Evolutionary conservation across 2,113 vertebrate species (phyloP).

Genomic region (Rhodinocichla rosea): DNA sequence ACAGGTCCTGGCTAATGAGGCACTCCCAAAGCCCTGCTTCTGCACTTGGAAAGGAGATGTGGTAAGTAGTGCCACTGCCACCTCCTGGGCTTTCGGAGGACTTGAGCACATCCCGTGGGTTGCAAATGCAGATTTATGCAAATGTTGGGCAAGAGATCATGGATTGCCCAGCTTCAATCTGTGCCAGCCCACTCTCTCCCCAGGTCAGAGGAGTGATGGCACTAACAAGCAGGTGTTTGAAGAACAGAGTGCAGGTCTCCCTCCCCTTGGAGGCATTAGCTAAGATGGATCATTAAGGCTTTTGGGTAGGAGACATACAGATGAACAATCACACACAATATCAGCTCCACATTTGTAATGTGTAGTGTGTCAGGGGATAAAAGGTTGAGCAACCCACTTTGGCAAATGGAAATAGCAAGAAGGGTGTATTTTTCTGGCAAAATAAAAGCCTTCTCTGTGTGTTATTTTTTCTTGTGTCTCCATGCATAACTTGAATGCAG

Average conservation of each 20-base stretch:
- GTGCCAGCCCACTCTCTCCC: not conserved
- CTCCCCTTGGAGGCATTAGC: not conserved
- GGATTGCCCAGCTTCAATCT: not conserved
- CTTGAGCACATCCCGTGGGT: not conserved
- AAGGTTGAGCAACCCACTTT: not conserved
- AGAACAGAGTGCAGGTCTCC: not conserved
- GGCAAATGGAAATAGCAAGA: not conserved
- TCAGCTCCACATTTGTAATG: not conserved
- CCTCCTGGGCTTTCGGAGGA: constrained; percentile 15
- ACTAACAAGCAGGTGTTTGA: not conserved
- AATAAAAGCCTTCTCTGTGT: not conserved
- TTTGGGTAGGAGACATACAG: not conserved
- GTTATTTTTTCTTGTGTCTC: not conserved
- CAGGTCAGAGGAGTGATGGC: not conserved
- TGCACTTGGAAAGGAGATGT: not conserved
- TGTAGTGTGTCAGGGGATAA: not conserved
- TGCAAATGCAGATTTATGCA: not conserved
- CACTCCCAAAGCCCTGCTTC: not conserved
- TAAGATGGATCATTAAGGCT: not conserved
- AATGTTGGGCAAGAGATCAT: not conserved
- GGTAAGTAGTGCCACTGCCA: constrained; percentile 16
- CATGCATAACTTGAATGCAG: not conserved
- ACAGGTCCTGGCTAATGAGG: not conserved
- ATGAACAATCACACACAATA: not conserved
- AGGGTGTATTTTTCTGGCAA: not conserved